Evolutionary conservation across 2,888 invertebrate species (phyloP), one percentile per base, ranked within the genome.

Genomic region (Drosophila dives): DNA sequence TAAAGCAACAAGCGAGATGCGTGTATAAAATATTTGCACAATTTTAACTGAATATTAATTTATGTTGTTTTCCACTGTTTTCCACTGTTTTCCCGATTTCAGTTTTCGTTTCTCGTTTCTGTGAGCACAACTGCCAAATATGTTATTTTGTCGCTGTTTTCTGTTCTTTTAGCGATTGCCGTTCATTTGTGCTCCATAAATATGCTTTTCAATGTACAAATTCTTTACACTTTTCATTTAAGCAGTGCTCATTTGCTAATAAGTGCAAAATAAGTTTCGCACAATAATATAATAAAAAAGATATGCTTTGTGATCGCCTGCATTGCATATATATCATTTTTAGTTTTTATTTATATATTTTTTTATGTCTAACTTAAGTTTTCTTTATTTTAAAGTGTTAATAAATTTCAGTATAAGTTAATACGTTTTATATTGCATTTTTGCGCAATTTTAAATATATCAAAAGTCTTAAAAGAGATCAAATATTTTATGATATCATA

Each of bases 31-130:
- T 80, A 89, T 89, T 80, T 85, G 77, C 77, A 78, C 85, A 86
- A 82, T 86, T 86, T 88, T 82, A 89, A 82, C 85, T 75, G 86
- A 85, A 86, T 87, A 87, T 87, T 89, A 87, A 87, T 87, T 89
- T 87, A 82, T 89, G 82, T 75, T 81, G 66, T 75, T 78, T 81
- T 64, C 75, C 42, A 34, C 54, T 81, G 66, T 75, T 78, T 81
- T 64, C 75, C 42, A 34, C 54, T 53, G 54, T 60, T 55, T 60
- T 55, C 40, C 40, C 45, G 26, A 45, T 45, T 73, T 64, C 64
- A 62, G 48, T 34, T 26, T 34, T 51, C 38, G 26, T 20, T 45
- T 50, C 38, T 51, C 36, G 26, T 20, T 45, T 50, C 64, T 56
- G 42, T 59, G 53, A 53, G 17, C 64, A 7, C 49, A 59, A 45